A percentile compares a stretch with the other conserved stretches of the same genome.
Conservation (phyloP, 2,797 vertebrate genomes). For the Menidia menidia region DNA sequence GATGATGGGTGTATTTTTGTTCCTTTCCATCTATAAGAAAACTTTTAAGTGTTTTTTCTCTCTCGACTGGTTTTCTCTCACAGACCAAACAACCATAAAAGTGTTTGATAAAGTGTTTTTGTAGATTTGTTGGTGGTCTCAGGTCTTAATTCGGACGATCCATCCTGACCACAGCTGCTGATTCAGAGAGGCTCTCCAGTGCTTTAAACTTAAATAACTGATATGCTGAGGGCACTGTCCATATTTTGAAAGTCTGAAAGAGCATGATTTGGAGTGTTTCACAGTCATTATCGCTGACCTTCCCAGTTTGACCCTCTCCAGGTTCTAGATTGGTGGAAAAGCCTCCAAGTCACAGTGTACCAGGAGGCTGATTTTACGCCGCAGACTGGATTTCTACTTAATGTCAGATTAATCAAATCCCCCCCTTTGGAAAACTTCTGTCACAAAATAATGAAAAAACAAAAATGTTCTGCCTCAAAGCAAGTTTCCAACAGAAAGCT, state of each 20-base stretch:
- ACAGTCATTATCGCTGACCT: constrained; percentile 71
- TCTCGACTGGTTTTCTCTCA: constrained; percentile 23
- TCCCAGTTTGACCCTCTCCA: constrained; percentile 64
- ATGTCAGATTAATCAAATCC: constrained; percentile 55
- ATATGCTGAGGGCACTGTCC: constrained; percentile 54
- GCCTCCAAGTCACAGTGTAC: constrained; percentile 62
- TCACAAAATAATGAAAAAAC: constrained; percentile 11
- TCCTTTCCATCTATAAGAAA: background rate
- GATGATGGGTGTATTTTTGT: too few relatives aligned
- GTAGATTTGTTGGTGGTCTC: constrained; percentile 10
- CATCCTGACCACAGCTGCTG: constrained; percentile 31
- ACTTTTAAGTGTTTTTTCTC: constrained; percentile 2
- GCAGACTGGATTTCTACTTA: constrained; percentile 56
- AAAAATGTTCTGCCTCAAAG: constrained; percentile 2
- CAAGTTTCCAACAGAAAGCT: background rate
- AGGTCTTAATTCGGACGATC: constrained; percentile 38
- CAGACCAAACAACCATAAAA: constrained; percentile 5
- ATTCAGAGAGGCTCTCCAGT: constrained; percentile 57
- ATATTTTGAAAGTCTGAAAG: constrained; percentile 58
- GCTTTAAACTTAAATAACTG: constrained; percentile 62
- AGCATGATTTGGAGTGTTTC: constrained; percentile 69
- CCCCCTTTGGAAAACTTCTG: constrained; percentile 25
- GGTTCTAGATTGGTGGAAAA: constrained; percentile 69
- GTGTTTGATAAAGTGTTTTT: constrained; percentile 1
- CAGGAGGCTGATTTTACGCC: constrained; percentile 56